These are phyloP conservation scores for Notiomystis cincta DNA, from an alignment of 2,113 vertebrate species.

Conservation along the genomic window DNA sequence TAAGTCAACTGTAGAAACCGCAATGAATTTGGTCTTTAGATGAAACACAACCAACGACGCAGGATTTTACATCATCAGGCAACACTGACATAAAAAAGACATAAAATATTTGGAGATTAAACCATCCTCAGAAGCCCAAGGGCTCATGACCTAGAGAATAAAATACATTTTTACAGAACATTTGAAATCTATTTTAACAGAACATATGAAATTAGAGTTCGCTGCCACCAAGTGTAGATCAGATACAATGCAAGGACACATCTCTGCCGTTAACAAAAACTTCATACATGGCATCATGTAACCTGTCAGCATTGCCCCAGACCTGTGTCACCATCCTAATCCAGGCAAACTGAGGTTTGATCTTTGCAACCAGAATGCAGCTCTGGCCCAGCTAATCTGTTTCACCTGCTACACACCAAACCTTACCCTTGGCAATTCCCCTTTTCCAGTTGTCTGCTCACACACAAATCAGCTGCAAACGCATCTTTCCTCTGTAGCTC, in stretches of 20 bases:
- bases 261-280: neutral
- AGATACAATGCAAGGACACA: neutral
- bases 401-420: rapidly evolving
- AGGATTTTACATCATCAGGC: neutral
- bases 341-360: neutral
- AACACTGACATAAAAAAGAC: neutral
- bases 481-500: neutral
- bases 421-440: rapidly evolving
- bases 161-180: neutral
- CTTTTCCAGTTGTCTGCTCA: neutral
- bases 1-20: neutral
- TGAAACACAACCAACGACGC: neutral
- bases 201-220: neutral
- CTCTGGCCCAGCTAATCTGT: neutral
- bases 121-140: neutral
- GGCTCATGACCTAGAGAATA: neutral
- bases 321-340: neutral
- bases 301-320: neutral
- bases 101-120: neutral
- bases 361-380: neutral
- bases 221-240: neutral
- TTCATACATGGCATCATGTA: neutral
- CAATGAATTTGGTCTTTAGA: neutral
- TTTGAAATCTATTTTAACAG: neutral
- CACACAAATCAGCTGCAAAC: neutral